These are phyloP conservation scores for Sebastes kiyomatsui DNA, from an alignment of 2,797 vertebrate species.

Conservation along the genomic window DNA sequence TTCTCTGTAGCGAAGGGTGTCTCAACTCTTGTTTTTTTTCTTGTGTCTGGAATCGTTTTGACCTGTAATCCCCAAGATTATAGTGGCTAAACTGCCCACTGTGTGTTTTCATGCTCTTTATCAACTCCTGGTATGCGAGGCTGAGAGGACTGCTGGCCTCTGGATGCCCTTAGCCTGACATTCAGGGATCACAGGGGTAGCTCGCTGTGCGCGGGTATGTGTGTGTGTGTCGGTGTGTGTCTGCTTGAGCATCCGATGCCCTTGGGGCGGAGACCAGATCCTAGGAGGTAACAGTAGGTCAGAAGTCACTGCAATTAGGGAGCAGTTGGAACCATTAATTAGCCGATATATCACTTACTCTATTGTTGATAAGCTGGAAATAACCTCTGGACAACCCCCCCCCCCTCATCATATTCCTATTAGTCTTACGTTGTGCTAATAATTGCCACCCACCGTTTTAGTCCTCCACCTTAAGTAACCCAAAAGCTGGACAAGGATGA, in stretches of 20 bases:
- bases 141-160: constrained; percentile 71
- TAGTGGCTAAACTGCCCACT: constrained; percentile 76
- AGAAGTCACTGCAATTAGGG: constrained; percentile 73
- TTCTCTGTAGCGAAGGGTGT: constrained; percentile 28
- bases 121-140: constrained; percentile 68
- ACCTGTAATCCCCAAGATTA: constrained; percentile 79
- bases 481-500: constrained; percentile 13
- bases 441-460: constrained; percentile 31
- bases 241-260: constrained; percentile 42
- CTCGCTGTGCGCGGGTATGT: constrained; percentile 45
- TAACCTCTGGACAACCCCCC: constrained; percentile 67
- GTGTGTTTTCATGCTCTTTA: constrained; percentile 73
- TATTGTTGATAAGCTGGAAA: constrained; percentile 60
- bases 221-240: constrained; percentile 18
- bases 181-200: constrained; percentile 75
- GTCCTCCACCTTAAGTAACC: constrained; percentile 7
- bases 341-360: constrained; percentile 69
- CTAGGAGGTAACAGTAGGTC: constrained; percentile 67
- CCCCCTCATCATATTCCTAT: constrained; percentile 49
- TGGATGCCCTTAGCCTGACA: constrained; percentile 77
- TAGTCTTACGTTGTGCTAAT: constrained; percentile 19
- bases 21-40: constrained; percentile 20
- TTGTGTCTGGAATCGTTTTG: constrained; percentile 72
- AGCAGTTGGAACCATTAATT: constrained; percentile 74
- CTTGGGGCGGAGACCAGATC: constrained; percentile 62